These are phyloP conservation scores for Phyllopteryx taeniolatus DNA, from an alignment of 2,113 vertebrate species.

Conservation along the genomic window DNA sequence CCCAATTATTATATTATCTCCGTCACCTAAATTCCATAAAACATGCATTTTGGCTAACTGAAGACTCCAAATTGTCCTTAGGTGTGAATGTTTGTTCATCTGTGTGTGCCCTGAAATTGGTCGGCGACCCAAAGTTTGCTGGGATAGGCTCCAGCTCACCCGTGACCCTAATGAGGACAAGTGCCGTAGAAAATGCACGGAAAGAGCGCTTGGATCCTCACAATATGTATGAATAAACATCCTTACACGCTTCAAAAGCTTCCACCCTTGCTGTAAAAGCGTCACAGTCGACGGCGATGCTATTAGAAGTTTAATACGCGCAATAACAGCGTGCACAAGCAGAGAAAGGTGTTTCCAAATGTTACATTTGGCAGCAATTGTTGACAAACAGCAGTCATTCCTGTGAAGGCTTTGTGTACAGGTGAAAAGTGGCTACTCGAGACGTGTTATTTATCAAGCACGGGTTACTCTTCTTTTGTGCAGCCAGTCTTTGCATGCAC, in stretches of 20 bases:
- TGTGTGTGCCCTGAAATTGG: too few relatives aligned
- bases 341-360: neutral
- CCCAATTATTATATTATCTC: too few relatives aligned
- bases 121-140: too few relatives aligned
- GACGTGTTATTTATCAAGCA: neutral
- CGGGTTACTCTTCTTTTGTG: neutral
- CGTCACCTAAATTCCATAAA: too few relatives aligned
- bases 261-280: neutral
- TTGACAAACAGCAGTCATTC: neutral
- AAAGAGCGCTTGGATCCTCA: too few relatives aligned
- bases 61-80: too few relatives aligned
- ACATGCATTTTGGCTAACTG: too few relatives aligned
- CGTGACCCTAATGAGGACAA: too few relatives aligned
- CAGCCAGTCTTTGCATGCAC: constrained; percentile 17
- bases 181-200: too few relatives aligned
- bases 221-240: neutral
- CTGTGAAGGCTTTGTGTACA: neutral
- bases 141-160: too few relatives aligned
- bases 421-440: neutral
- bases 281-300: neutral
- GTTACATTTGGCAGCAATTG: neutral
- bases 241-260: neutral
- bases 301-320: neutral
- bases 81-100: too few relatives aligned
- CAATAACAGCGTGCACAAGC: neutral